Evolutionary conservation across 2,113 vertebrate genomes (phyloP).

Genomic region (Holacanthus passer): DNA sequence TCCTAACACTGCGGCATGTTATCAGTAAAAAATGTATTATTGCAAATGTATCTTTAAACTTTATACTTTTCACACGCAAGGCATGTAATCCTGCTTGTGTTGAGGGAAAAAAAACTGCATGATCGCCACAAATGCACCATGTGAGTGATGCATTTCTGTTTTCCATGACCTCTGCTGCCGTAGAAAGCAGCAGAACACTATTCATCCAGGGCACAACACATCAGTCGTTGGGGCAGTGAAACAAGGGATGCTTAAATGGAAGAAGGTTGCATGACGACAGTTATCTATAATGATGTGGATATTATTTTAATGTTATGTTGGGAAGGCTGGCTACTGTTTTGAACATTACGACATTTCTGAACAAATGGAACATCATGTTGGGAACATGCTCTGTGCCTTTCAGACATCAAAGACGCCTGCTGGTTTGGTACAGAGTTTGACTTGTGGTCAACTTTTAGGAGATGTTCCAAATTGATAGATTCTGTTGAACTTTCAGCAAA

Average conservation of each 20-base stretch:
- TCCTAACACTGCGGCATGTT: background rate
- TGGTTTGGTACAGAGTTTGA: background rate
- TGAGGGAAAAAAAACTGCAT: background rate
- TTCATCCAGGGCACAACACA: constrained; percentile 29
- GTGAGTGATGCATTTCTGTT: constrained; percentile 27
- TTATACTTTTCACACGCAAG: background rate
- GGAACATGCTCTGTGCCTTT: background rate
- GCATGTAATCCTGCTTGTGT: background rate
- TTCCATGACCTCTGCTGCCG: constrained; percentile 19
- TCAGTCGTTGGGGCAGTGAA: constrained; percentile 34
- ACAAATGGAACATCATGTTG: background rate
- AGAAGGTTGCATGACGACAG: constrained; percentile 53
- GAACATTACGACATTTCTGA: background rate
- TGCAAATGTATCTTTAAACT: background rate
- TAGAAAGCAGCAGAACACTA: background rate
- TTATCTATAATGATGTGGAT: background rate
- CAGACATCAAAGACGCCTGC: background rate
- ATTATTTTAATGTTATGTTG: background rate
- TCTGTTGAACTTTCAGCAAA: background rate
- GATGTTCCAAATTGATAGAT: constrained; percentile 17
- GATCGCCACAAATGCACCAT: background rate
- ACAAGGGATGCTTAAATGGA: constrained; percentile 40
- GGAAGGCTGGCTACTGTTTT: background rate
- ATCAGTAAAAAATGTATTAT: background rate
- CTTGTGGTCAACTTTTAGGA: background rate